Evolutionary conservation across 2,113 vertebrate genomes (phyloP), one percentile per base, ranked within the genome.

Genomic region (Anhinga anhinga): DNA sequence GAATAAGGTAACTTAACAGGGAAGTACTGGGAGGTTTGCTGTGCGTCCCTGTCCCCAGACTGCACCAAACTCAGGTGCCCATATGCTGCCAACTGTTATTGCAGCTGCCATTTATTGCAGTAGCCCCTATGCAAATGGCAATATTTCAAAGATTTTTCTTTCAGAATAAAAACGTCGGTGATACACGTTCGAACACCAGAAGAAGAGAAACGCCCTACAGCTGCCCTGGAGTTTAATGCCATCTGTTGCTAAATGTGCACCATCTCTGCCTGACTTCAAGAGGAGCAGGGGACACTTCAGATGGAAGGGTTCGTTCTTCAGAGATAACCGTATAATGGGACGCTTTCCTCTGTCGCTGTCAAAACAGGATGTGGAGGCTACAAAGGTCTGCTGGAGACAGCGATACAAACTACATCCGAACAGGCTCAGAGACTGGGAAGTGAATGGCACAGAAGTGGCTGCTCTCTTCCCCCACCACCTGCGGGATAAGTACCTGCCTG

Each of bases 291-390:
- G 26, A 78, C 30, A 5, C 30, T 78, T 95, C 0, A 13, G 38
- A 49, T 53, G 52, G 61, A 73, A 84, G 19, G 17, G 72, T 18
- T 93, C 25, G 11, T n/a, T 72, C 49, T 63, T 86, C 50, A 42
- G 86, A 70, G 53, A 76, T 44, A 91, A 72, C 15, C 0, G 1
- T n/a, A 30, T 45, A 74, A 95, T 19, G 49, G 70, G 90, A 81
- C 55, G 38, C n/a, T 86, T 93, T 61, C 77, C 78, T 69, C 44
- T 65, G 59, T 36, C 2, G 3, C 55, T 79, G 62, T 79, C 86
- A 89, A 94, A 95, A 93, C 78, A 93, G 93, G 84, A 95, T 89
- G 45, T 3, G 1, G 52, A 93, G 62, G 73, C 69, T 74, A 74
- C 79, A 77, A 52, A 65, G 59, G 38, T 81, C n/a, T 59, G 47